These are phyloP conservation scores for Vulpes lagopus DNA, from an alignment of 2,113 vertebrate genomes.

Conservation along the genomic window DNA sequence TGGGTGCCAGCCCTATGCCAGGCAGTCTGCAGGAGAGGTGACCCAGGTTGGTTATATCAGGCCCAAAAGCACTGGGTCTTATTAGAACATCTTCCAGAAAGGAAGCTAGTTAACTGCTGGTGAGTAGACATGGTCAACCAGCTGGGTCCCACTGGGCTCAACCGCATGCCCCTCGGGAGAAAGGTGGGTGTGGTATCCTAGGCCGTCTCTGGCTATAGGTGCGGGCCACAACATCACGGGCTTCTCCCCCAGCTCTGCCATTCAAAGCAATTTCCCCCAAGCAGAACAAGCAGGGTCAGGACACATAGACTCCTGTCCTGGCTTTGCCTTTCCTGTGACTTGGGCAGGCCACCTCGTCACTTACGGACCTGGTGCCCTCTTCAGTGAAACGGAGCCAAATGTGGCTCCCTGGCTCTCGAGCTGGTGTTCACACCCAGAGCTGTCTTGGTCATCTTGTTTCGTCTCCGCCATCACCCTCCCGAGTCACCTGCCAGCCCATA, in stretches of 20 bases:
- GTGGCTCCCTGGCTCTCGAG: neutral
- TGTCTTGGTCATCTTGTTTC: rapidly evolving
- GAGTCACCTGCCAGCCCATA: neutral
- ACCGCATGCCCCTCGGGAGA: rapidly evolving
- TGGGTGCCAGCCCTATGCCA: rapidly evolving
- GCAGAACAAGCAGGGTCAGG: neutral
- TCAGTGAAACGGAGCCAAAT: rapidly evolving
- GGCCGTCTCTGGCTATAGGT: rapidly evolving
- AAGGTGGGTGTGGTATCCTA: rapidly evolving
- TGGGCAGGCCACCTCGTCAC: neutral
- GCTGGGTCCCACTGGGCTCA: neutral
- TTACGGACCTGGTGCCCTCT: neutral
- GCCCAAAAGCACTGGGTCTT: rapidly evolving
- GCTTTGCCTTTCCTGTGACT: neutral
- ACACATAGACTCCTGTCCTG: rapidly evolving
- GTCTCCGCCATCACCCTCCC: neutral
- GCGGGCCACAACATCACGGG: neutral
- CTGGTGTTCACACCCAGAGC: neutral
- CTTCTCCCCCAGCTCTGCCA: rapidly evolving
- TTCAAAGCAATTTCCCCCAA: neutral
- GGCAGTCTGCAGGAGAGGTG: rapidly evolving
- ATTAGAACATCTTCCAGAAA: rapidly evolving
- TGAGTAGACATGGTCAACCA: rapidly evolving
- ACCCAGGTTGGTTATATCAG: neutral
- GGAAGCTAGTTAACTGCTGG: too few species aligned